Evolutionary conservation across 2,888 invertebrate genomes (phyloP).

Genomic region (Yponomeuta evonymella): DNA sequence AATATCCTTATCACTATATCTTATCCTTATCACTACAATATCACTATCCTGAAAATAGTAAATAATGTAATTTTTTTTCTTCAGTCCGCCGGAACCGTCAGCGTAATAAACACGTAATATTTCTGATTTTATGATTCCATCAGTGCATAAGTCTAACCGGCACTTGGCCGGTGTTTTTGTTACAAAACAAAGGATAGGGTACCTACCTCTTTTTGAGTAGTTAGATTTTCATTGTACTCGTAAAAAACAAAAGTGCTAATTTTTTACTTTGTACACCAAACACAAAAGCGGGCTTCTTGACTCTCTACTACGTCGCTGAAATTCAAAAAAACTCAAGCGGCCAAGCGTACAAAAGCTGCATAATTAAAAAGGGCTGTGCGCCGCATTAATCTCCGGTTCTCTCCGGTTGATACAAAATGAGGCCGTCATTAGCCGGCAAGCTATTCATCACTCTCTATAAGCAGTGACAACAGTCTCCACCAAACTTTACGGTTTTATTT

Average conservation of each 20-base stretch:
- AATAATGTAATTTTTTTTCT: too few relatives aligned
- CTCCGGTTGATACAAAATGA: slow-evolving; percentile 42
- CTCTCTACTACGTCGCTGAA: neutral
- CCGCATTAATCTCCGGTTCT: slow-evolving; percentile 49
- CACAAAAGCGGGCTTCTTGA: neutral
- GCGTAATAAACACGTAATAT: too few relatives aligned
- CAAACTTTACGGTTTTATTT: neutral
- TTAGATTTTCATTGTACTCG: neutral
- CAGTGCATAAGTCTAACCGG: neutral
- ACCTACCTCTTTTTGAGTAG: neutral
- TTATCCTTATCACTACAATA: too few relatives aligned
- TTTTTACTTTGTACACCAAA: slow-evolving; percentile 3
- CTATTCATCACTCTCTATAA: slow-evolving; percentile 43
- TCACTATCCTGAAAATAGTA: too few relatives aligned
- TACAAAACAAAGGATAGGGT: too few relatives aligned
- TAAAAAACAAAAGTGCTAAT: neutral
- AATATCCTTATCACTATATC: too few relatives aligned
- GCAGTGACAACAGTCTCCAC: slow-evolving; percentile 16
- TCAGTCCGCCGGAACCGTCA: too few relatives aligned
- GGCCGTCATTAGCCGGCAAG: slow-evolving; percentile 40
- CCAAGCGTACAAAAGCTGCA: slow-evolving; percentile 38
- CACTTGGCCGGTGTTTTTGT: neutral
- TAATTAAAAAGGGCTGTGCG: slow-evolving; percentile 55
- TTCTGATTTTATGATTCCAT: too few relatives aligned
- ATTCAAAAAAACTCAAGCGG: slow-evolving; percentile 16